Conservation (phyloP, 2,888 invertebrate species). For the Phalangium opilio region DNA sequence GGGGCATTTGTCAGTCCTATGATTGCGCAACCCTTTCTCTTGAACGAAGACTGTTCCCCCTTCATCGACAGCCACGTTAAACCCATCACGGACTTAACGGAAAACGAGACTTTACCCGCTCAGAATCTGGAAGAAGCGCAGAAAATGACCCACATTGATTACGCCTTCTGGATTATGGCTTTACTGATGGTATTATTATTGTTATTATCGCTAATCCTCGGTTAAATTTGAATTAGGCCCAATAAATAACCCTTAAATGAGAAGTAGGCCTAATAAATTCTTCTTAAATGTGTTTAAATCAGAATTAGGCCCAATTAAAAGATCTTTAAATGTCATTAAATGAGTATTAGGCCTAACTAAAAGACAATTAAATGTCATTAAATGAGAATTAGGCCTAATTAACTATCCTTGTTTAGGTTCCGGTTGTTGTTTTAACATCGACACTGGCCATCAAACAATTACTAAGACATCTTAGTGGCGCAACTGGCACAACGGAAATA, state of each 20-base stretch:
- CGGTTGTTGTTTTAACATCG: conserved; percentile 21
- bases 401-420: conserved; percentile 20
- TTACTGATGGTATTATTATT: conserved; percentile 33
- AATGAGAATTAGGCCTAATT: no score
- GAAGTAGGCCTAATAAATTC: no score
- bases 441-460: conserved; percentile 10
- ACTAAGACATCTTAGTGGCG: no score
- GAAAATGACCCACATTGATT: conserved; percentile 27
- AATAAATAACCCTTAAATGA: no score
- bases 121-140: conserved; percentile 22
- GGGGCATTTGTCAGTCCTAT: conserved; percentile 37
- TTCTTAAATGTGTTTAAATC: no score
- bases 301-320: no score
- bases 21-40: conserved; percentile 35
- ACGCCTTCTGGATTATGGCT: conserved; percentile 36
- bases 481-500: neutral
- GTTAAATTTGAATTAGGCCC: neutral
- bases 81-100: conserved; percentile 6
- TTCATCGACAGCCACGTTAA: conserved; percentile 12
- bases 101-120: conserved; percentile 12
- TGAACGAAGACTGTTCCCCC: conserved; percentile 32
- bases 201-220: conserved; percentile 1
- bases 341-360: no score
- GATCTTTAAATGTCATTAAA: no score
- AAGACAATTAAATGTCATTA: no score